These are phyloP conservation scores for Dasyornis broadbenti DNA, from an alignment of 2,113 vertebrate species.

Conservation along the genomic window DNA sequence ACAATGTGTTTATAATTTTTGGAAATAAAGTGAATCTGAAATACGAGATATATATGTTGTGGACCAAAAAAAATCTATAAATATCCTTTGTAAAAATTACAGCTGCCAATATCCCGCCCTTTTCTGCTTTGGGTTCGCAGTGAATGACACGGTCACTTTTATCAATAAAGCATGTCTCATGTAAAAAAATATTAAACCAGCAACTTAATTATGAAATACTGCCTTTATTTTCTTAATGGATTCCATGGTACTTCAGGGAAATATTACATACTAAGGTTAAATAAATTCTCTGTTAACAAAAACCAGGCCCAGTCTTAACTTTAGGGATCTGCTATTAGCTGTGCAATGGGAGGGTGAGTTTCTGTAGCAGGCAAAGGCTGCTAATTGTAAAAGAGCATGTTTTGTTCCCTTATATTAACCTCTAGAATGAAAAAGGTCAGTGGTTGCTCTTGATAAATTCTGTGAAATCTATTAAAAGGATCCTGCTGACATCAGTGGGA, in stretches of 20 bases:
- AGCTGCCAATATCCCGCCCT: conserved; percentile 38
- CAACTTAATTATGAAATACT: conserved; percentile 36
- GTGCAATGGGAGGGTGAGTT: not conserved
- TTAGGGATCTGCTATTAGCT: not conserved
- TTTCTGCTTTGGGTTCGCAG: not conserved
- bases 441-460: not conserved
- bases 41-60: not conserved
- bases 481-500: not conserved
- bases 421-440: not conserved
- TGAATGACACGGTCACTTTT: not conserved
- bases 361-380: not conserved
- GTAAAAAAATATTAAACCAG: not conserved
- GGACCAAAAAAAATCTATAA: not conserved
- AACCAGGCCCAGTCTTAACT: conserved; percentile 15
- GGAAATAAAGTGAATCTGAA: not conserved
- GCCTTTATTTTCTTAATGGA: conserved; percentile 48
- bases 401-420: not conserved
- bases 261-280: conserved; percentile 19
- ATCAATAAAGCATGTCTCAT: conserved; percentile 7
- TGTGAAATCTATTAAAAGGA: not conserved
- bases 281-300: conserved; percentile 48
- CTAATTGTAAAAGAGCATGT: not conserved
- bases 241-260: conserved; percentile 48
- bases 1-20: conserved; percentile 1
- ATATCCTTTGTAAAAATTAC: not conserved